Percentiles rank a stretch among this genome's conserved stretches.
Conservation (phyloP, 2,888 invertebrate genomes). For the Ophion obscuratus region DNA sequence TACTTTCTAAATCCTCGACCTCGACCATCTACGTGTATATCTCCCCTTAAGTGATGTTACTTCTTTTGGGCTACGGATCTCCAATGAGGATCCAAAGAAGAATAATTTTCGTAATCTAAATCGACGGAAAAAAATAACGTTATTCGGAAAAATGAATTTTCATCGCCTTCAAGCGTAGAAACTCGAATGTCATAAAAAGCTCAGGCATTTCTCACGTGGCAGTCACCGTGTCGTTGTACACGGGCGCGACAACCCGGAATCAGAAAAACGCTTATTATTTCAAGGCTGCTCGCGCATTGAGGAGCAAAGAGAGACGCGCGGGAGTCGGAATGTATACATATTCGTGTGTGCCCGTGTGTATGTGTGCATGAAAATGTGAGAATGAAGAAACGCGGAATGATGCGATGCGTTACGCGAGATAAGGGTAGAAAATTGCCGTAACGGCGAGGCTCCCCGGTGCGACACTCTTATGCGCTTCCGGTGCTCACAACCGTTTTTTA, state of each 20-base stretch:
- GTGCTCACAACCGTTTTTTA: constrained; percentile 59
- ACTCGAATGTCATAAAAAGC: not conserved
- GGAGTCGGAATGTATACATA: constrained; percentile 45
- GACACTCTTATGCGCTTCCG: constrained; percentile 60
- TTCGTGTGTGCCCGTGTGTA: no score
- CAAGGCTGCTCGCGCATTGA: constrained; percentile 73
- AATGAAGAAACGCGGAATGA: constrained; percentile 66
- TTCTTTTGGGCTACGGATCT: no score
- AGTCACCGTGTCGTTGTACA: constrained; percentile 30
- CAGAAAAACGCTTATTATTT: constrained; percentile 78
- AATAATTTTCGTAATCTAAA: no score
- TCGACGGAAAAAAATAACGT: no score
- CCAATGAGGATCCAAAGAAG: no score
- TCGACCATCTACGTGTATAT: no score
- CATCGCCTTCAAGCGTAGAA: no score
- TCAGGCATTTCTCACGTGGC: constrained; percentile 1
- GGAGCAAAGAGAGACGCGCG: constrained; percentile 29
- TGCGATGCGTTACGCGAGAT: constrained; percentile 77
- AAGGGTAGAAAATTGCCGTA: constrained; percentile 70
- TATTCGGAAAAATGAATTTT: no score
- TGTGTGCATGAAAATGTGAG: constrained; percentile 70
- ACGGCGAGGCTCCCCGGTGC: constrained; percentile 49
- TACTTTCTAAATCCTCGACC: no score
- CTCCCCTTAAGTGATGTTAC: no score
- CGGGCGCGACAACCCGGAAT: constrained; percentile 74